Percentiles rank a stretch among this genome's conserved stretches.
phyloP scores from a whole-genome alignment of 2,113 vertebrate genomes.

The Pygathrix nemaeus region DNA sequence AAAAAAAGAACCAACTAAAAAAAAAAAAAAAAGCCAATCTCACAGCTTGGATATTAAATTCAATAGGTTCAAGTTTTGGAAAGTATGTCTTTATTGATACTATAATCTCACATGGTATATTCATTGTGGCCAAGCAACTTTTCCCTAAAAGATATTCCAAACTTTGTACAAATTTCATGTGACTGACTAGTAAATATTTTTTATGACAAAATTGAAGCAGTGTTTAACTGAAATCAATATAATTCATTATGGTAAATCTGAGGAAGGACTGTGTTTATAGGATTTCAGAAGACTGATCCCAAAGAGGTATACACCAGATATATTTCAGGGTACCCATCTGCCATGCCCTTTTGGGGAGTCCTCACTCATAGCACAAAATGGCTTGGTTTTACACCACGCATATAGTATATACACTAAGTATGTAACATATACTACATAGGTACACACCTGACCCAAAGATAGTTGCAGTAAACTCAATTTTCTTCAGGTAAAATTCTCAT shows the following conservation, averaged over 20 bases:
- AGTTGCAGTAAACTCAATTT: background rate
- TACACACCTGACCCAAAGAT: background rate
- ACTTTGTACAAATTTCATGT: slow-evolving; percentile 16
- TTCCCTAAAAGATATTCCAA: slow-evolving; percentile 5
- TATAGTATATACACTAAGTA: background rate
- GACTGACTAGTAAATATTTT: background rate
- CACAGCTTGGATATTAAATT: background rate
- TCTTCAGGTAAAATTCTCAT: background rate
- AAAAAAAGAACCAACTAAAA: background rate
- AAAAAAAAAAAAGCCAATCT: background rate
- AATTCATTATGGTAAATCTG: slow-evolving; percentile 13
- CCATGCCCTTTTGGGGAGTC: background rate
- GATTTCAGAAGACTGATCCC: background rate
- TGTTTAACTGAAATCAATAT: slow-evolving; percentile 21
- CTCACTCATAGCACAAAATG: background rate
- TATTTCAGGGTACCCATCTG: background rate
- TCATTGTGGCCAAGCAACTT: background rate
- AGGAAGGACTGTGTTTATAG: background rate
- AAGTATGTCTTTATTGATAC: slow-evolving; percentile 19
- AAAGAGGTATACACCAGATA: background rate
- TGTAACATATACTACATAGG: background rate
- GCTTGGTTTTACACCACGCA: background rate
- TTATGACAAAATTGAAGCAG: background rate
- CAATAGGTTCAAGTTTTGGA: slow-evolving; percentile 7
- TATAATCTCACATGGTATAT: background rate